Percentiles rank a stretch among this genome's conserved stretches.
Evolutionary conservation across 2,888 invertebrate genomes (phyloP).

Genomic region (Drosophila mulleri): DNA sequence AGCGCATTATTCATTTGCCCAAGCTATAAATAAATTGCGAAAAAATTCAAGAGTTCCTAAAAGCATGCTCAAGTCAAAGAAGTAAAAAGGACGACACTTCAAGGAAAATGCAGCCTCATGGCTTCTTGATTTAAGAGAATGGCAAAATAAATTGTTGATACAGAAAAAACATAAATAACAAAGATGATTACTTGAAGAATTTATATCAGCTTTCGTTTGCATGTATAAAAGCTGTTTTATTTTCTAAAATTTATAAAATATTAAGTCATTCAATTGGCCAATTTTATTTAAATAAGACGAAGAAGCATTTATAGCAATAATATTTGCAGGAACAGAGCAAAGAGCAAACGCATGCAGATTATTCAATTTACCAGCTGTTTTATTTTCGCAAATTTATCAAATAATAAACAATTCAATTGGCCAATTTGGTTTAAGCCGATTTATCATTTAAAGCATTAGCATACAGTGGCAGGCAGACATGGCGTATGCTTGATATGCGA

Average conservation of each 20-base stretch:
- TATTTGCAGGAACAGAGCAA: neutral
- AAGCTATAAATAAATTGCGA: slow-evolving; percentile 37
- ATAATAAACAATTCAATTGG: slow-evolving; percentile 22
- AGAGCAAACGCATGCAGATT: neutral
- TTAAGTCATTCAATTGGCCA: too few relatives aligned
- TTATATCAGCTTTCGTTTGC: neutral
- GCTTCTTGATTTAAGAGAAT: slow-evolving; percentile 3
- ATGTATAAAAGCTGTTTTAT: neutral
- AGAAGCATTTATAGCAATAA: neutral
- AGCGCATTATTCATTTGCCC: slow-evolving; percentile 41
- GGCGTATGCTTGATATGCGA: neutral
- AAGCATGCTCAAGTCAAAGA: neutral
- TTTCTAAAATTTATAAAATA: neutral
- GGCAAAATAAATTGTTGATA: neutral
- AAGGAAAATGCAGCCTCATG: slow-evolving; percentile 45
- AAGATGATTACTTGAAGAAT: neutral
- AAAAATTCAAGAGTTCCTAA: slow-evolving; percentile 1
- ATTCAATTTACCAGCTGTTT: neutral
- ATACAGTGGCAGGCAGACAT: neutral
- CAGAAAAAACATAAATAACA: neutral
- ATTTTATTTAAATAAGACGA: neutral
- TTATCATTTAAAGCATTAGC: slow-evolving; percentile 50
- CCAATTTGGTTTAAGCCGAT: slow-evolving; percentile 33
- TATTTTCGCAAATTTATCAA: neutral
- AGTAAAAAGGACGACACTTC: neutral